Evolutionary conservation across 1,140 invertebrate genomes (phyloP).

Genomic region (Phthorimaea operculella): DNA sequence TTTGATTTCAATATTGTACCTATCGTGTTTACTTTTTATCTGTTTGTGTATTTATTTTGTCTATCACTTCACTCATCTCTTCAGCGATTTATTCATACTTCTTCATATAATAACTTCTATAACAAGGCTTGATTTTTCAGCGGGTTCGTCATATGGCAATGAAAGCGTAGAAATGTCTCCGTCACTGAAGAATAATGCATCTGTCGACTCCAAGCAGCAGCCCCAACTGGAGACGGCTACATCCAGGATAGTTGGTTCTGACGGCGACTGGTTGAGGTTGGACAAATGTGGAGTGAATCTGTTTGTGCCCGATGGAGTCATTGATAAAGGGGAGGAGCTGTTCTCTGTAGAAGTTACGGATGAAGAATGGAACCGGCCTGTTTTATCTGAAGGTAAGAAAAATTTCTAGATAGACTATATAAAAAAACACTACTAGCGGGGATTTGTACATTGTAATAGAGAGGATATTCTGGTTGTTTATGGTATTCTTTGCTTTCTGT

Average conservation of each 20-base stretch:
- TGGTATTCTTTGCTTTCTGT: too few species aligned
- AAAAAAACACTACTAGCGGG: too few species aligned
- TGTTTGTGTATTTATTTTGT: too few species aligned
- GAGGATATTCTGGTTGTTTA: too few species aligned
- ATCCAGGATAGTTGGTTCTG: constrained; percentile 56
- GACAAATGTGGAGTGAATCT: constrained; percentile 76
- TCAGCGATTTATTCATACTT: too few species aligned
- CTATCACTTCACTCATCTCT: too few species aligned
- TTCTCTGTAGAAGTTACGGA: constrained; percentile 76
- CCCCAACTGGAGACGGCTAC: constrained; percentile 40
- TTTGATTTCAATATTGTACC: too few species aligned
- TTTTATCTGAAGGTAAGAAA: constrained; percentile 73
- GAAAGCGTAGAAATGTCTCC: constrained; percentile 62
- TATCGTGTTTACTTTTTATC: too few species aligned
- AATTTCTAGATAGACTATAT: too few species aligned
- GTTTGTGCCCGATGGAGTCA: constrained; percentile 76
- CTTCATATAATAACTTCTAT: too few species aligned
- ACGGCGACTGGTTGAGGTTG: constrained; percentile 73
- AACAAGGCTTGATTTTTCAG: constrained; percentile 55
- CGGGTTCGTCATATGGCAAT: constrained; percentile 76
- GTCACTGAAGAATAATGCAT: constrained; percentile 68
- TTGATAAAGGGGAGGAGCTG: constrained; percentile 72
- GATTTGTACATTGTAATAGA: too few species aligned
- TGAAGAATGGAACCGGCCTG: constrained; percentile 76
- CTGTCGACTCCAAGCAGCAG: constrained; percentile 70